Evolutionary conservation across 2,113 vertebrate genomes (phyloP).

Genomic region (Eonycteris spelaea): DNA sequence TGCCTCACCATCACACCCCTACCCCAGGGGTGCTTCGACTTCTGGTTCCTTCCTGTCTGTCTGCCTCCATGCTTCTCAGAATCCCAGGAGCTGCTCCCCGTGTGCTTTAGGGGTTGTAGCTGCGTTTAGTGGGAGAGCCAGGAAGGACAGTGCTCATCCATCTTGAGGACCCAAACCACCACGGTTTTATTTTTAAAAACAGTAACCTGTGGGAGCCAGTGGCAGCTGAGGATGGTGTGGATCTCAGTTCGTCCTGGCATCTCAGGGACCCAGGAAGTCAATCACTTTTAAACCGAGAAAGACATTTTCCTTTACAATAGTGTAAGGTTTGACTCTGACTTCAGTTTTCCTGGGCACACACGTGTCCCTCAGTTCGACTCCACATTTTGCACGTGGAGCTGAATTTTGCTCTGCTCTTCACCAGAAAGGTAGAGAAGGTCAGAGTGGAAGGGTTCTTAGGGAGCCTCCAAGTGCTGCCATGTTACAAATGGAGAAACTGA

Average conservation of each 20-base stretch:
- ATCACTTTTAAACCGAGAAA: neutral
- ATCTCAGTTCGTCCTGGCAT: rapidly evolving
- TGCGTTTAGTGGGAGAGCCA: neutral
- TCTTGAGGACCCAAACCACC: no score
- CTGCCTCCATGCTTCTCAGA: neutral
- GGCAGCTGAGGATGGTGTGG: neutral
- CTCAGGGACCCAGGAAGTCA: neutral
- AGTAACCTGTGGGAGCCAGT: neutral
- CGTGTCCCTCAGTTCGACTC: neutral
- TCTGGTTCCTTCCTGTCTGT: no score
- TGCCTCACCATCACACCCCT: neutral
- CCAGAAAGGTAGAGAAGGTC: neutral
- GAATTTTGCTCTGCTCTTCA: neutral
- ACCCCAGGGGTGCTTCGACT: neutral
- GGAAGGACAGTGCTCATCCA: neutral
- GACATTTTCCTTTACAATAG: neutral
- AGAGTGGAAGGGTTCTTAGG: neutral
- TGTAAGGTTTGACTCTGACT: neutral
- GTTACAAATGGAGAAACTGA: neutral
- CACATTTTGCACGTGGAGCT: neutral
- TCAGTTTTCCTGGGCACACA: rapidly evolving
- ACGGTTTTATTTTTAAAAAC: neutral
- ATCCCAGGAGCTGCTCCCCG: neutral
- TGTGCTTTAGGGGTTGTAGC: neutral
- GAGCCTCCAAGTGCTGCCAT: neutral